phyloP scores from a whole-genome alignment of 2,888 invertebrate species.

The Lobophora halterata region DNA sequence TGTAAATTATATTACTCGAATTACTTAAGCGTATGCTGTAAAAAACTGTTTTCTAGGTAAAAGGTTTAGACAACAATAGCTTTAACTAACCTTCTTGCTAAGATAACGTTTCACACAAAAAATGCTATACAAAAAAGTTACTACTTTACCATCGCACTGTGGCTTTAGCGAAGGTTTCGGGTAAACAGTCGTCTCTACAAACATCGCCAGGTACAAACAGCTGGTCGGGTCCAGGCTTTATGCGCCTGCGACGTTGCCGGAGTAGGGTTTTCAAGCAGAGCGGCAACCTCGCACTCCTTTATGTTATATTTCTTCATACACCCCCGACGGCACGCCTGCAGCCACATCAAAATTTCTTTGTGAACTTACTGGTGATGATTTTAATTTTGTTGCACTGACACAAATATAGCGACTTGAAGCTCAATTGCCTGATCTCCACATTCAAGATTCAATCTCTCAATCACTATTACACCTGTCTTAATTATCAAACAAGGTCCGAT shows the following conservation, averaged over 20 bases:
- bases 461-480: neutral
- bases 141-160: slow-evolving; percentile 24
- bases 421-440: too few species aligned
- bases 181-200: slow-evolving; percentile 47
- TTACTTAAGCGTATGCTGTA: too few species aligned
- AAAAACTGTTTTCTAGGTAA: too few species aligned
- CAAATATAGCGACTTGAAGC: too few species aligned
- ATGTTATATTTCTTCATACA: slow-evolving; percentile 39
- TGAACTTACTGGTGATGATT: too few species aligned
- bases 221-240: slow-evolving; percentile 52
- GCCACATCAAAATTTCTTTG: slow-evolving; percentile 19
- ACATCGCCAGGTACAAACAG: slow-evolving; percentile 67
- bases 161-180: slow-evolving; percentile 34
- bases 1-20: too few species aligned
- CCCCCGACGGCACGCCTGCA: slow-evolving; percentile 17
- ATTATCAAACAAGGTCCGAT: slow-evolving; percentile 26
- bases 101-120: too few species aligned
- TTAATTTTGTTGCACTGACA: too few species aligned
- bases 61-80: too few species aligned
- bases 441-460: slow-evolving; percentile 2
- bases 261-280: slow-evolving; percentile 41
- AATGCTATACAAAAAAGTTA: slow-evolving; percentile 7
- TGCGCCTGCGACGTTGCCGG: slow-evolving; percentile 48
- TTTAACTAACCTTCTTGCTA: too few species aligned
- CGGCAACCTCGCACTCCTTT: slow-evolving; percentile 62